Base-by-base conservation (phyloP, 2,113 vertebrate species). In the Penelope pileata region DNA sequence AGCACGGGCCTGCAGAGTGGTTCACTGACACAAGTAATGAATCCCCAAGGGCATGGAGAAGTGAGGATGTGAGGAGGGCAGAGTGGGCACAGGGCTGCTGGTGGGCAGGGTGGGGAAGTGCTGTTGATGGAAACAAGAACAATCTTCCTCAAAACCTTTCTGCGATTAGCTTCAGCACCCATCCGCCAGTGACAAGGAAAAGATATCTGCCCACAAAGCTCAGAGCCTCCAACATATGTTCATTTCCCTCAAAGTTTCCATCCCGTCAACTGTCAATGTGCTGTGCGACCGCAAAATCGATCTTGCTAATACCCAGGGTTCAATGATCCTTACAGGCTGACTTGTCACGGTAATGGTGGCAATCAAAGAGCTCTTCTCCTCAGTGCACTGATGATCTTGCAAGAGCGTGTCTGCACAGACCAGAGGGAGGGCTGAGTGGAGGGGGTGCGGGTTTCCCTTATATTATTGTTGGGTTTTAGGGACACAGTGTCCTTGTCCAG, bases 201-300 rank as follows among this genome's bases (percentile, higher is more conserved):
- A 56, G 16, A 0, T 9, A 6, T 10, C 36, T 83, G 29, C 34
- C 54, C 30, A 38, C 11, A 51, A n/a, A 91, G 32, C 54, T 34
- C 60, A 47, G 58, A 88, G 51, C 26, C 58, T 36, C 27, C 58
- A 56, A n/a, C 47, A 75, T 5, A 21, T 10, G 21, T 38, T 75
- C 17, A 2, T n/a, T 23, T 42, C 13, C 32, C 56, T 42, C 4
- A 1, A 19, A 29, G 15, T 22, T 70, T 67, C 69, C 40, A 19
- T 47, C 81, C 53, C 47, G 38, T 63, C 1, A 0, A 7, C 1
- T 1, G 17, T 38, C 30, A 45, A 4, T 26, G 54, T 16, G 16
- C 19, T 69, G 1, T 86, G 82, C 24, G 47, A 48, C 19, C n/a
- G 30, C 38, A 81, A 7, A n/a, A 4, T 2, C 19, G 29, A 56